phyloP scores from a whole-genome alignment of 2,888 invertebrate species.

The Clistopyga incitator region DNA sequence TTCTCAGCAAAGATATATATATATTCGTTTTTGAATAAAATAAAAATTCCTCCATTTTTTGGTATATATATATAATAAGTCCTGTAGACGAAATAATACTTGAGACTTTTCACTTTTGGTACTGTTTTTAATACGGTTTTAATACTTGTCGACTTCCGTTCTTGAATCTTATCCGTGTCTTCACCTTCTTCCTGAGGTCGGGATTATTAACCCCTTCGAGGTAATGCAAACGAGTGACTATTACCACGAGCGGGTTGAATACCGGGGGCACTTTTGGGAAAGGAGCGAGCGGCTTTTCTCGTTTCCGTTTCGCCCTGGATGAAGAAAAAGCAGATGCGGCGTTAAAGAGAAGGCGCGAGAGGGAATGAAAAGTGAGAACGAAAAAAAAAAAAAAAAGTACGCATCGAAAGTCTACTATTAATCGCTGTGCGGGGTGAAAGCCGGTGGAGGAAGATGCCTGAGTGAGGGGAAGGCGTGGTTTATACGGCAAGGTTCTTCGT shows the following conservation, averaged over 20 bases:
- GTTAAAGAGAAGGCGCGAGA: slow-evolving; percentile 11
- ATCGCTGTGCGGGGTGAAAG: slow-evolving; percentile 30
- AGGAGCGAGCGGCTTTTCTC: slow-evolving; percentile 2
- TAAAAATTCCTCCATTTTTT: background rate
- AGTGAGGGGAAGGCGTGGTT: slow-evolving; percentile 41
- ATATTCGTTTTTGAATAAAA: too few species aligned
- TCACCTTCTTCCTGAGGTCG: slow-evolving; percentile 5
- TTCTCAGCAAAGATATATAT: too few species aligned
- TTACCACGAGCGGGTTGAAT: background rate
- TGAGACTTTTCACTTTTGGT: too few species aligned
- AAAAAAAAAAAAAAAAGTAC: slow-evolving; percentile 31
- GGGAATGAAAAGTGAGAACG: slow-evolving; percentile 2
- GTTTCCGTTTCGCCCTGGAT: slow-evolving; percentile 25
- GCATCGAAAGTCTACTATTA: slow-evolving; percentile 56
- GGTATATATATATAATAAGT: too few species aligned
- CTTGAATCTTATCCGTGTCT: background rate
- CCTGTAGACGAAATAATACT: too few species aligned
- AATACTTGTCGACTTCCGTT: background rate
- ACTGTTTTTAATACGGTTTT: too few species aligned
- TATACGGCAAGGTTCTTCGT: slow-evolving; percentile 62
- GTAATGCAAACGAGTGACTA: slow-evolving; percentile 51
- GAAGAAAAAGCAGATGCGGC: slow-evolving; percentile 20
- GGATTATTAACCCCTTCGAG: slow-evolving; percentile 49
- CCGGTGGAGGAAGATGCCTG: slow-evolving; percentile 6
- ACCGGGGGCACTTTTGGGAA: background rate